Conservation (phyloP, 2,888 invertebrate genomes). For the Microplitis deprimator region DNA sequence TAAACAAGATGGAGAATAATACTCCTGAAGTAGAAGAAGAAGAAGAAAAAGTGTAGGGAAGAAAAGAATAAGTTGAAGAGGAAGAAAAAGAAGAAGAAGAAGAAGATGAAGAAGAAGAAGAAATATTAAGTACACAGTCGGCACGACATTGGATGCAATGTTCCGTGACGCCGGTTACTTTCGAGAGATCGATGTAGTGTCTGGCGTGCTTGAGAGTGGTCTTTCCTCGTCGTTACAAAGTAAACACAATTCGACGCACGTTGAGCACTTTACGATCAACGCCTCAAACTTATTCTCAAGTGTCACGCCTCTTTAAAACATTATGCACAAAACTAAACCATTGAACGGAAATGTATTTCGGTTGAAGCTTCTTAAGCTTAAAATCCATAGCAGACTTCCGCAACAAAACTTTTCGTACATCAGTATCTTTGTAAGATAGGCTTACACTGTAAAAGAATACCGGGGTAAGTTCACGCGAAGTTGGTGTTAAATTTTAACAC, state of each 20-base stretch:
- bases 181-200: conserved; percentile 56
- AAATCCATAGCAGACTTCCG: too few species aligned
- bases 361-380: too few species aligned
- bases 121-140: conserved; percentile 34
- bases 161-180: conserved; percentile 55
- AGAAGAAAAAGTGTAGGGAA: conserved; percentile 16
- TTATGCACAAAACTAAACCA: too few species aligned
- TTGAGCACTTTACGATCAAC: conserved; percentile 54
- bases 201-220: conserved; percentile 46
- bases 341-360: too few species aligned
- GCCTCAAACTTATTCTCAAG: conserved; percentile 46
- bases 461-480: too few species aligned
- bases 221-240: conserved; percentile 50
- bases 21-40: background rate
- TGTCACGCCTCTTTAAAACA: conserved; percentile 40
- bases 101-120: conserved; percentile 41
- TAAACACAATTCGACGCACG: conserved; percentile 57
- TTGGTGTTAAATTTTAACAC: too few species aligned
- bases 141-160: conserved; percentile 36
- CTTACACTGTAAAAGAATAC: too few species aligned
- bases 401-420: too few species aligned
- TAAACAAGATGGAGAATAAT: background rate
- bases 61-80: conserved; percentile 20
- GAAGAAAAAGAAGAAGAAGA: conserved; percentile 31
- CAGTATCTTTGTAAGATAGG: too few species aligned